Base-by-base conservation (phyloP, 2,888 invertebrate genomes). In the Nasonia oneida region DNA sequence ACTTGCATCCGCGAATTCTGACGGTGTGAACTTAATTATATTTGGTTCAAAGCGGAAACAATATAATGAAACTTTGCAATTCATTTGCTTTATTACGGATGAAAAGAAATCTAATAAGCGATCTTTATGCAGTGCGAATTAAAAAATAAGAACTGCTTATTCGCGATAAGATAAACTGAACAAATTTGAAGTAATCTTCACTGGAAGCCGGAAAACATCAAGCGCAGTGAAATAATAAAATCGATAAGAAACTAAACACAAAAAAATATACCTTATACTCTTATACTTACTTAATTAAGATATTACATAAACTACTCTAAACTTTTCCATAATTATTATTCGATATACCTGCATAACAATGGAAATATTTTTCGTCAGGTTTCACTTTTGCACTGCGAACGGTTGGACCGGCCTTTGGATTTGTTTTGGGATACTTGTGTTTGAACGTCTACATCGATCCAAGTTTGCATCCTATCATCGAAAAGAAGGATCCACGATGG, bases 401-500 rank as follows among this genome's bases (percentile, higher is more conserved):
- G 1, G 91, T 95, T 67, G 95, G 95, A 5, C 96, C 96, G 61
- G 95, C 95, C 0, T 91, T 96, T 76, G 96, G 96, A 33, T 96
- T 96, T 89, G 90, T 95, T 6, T 90, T 96, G 57, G 95, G 95
- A 89, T 94, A 93, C 80, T 91, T 91, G 15, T 94, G 94, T 10
- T 90, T 96, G 6, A 95, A 94, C 88, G 90, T 95, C 1, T 96
- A 95, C 90, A 95, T 96, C 82, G 95, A 95, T 90, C 95, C 95
- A 0, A 93, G 92, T 0, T 93, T 95, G 75, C 95, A 95, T 12
- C 96, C 96, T 0, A 91, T 95, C 12, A 95, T 96, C 53, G 94
- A 94, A 74, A 94, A 94, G 74, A 94, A 94, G 84, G 95, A 96
- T 91, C 96, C 96, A 2, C 93, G 96, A 88, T 97, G 96, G 96